phyloP scores from a whole-genome alignment of 2,888 invertebrate species.

The Ypsolopha sequella region DNA sequence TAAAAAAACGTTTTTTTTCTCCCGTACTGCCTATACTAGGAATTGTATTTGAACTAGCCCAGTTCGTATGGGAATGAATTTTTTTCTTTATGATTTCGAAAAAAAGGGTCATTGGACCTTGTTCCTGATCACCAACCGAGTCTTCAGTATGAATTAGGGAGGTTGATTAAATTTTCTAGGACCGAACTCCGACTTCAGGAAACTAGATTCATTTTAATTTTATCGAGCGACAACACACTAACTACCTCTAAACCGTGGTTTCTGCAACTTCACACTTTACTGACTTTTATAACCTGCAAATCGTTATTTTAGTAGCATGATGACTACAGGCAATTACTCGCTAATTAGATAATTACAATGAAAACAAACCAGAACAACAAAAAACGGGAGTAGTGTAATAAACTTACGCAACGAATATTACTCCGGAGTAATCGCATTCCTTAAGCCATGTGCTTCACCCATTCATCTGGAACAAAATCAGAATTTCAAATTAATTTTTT shows the following conservation, averaged over 20 bases:
- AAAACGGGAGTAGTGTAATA: slow-evolving; percentile 4
- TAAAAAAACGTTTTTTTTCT: no score
- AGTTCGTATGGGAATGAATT: no score
- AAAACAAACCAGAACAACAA: slow-evolving; percentile 5
- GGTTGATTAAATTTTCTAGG: no score
- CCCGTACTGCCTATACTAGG: no score
- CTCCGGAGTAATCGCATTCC: slow-evolving; percentile 55
- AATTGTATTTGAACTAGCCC: no score
- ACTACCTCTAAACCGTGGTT: background rate
- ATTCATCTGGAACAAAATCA: slow-evolving; percentile 46
- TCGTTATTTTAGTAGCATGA: background rate
- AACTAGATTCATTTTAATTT: background rate
- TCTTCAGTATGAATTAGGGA: no score
- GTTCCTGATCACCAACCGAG: no score
- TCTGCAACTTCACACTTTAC: background rate
- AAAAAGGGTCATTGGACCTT: no score
- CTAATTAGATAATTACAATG: background rate
- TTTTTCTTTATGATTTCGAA: no score
- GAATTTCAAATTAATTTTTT: slow-evolving; percentile 4
- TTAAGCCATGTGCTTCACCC: slow-evolving; percentile 37
- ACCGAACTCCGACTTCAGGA: no score
- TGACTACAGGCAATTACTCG: background rate
- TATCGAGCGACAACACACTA: background rate
- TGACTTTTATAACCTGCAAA: background rate
- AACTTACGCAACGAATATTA: slow-evolving; percentile 52